These are phyloP conservation scores for Ciconia boyciana DNA, from an alignment of 2,113 vertebrate genomes.

Conservation along the genomic window DNA sequence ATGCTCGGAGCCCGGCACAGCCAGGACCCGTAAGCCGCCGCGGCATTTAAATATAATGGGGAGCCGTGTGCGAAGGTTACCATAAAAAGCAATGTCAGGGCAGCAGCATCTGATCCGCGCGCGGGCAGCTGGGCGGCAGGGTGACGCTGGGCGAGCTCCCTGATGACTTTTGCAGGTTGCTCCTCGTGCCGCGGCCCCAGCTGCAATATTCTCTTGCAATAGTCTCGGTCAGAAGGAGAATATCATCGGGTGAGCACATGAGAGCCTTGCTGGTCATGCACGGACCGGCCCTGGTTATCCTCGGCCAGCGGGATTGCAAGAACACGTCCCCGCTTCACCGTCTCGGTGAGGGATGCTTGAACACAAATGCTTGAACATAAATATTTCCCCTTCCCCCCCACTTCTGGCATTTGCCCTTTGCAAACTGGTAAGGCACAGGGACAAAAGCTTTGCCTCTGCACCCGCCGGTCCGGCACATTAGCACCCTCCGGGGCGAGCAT, in stretches of 20 bases:
- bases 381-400: background rate
- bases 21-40: background rate
- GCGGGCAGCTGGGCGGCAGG: background rate
- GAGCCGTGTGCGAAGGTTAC: background rate
- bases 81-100: slow-evolving; percentile 43
- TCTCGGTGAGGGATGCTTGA: accelerated
- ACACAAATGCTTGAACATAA: accelerated
- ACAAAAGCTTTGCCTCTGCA: background rate
- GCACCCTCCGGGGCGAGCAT: background rate
- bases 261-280: background rate
- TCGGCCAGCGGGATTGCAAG: background rate
- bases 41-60: background rate
- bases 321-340: accelerated
- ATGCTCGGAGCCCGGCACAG: background rate
- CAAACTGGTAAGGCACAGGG: background rate
- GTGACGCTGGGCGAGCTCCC: background rate
- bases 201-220: background rate
- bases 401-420: background rate
- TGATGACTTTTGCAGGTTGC: slow-evolving; percentile 38
- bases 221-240: background rate
- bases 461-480: background rate
- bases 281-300: background rate
- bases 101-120: background rate
- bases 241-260: accelerated
- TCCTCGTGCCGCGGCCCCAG: background rate